phyloP scores from a whole-genome alignment of 1,140 invertebrate species.

The Magallana angulata region DNA sequence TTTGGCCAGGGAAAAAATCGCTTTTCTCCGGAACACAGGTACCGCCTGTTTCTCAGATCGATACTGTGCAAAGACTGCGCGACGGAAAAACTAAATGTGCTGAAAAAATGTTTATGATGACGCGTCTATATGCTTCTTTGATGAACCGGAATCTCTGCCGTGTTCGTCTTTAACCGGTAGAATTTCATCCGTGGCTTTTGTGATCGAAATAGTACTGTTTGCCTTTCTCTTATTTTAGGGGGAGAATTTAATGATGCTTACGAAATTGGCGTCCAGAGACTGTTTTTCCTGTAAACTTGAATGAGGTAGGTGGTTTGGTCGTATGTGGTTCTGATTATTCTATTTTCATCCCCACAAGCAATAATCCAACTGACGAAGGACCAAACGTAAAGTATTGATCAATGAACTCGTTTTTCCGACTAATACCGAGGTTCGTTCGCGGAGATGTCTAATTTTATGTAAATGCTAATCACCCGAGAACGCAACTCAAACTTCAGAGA shows the following conservation, averaged over 20 bases:
- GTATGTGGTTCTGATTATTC: not conserved
- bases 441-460: not conserved
- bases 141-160: not conserved
- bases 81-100: constrained; percentile 9
- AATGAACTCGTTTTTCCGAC: not conserved
- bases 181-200: not conserved
- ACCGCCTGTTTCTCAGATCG: not conserved
- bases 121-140: not conserved
- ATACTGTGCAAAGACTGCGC: constrained; percentile 1
- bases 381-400: constrained; percentile 20
- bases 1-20: not conserved
- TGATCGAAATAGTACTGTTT: too few relatives aligned
- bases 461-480: constrained; percentile 17
- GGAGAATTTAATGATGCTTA: not conserved
- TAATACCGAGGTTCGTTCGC: not conserved
- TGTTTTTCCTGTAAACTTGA: not conserved
- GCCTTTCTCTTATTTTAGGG: not conserved
- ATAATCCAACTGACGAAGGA: not conserved
- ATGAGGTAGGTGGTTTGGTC: not conserved
- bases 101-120: constrained; percentile 3
- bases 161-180: not conserved
- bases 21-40: constrained; percentile 16
- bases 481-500: not conserved
- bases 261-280: not conserved
- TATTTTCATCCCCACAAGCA: not conserved